Evolutionary conservation across 2,797 vertebrate species (phyloP).

Genomic region (Alectoris magna): DNA sequence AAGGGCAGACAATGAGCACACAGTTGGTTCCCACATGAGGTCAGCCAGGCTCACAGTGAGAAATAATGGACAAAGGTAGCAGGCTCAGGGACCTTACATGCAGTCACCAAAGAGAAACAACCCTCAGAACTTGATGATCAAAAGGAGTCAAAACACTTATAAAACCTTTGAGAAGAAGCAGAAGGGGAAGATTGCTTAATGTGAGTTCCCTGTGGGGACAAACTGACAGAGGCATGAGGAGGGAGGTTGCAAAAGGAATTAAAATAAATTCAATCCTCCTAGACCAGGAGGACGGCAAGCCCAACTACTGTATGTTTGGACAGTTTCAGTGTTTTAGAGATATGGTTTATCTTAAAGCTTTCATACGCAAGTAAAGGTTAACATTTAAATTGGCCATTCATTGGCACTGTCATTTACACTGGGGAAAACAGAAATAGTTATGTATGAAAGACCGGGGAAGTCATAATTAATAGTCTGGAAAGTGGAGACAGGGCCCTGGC

Average conservation of each 20-base stretch:
- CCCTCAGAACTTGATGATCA: constrained; percentile 36
- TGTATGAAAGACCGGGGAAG: background rate
- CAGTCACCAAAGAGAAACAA: constrained; percentile 41
- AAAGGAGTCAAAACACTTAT: background rate
- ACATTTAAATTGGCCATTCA: background rate
- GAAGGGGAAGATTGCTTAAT: background rate
- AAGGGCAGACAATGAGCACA: constrained; percentile 31
- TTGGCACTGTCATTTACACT: background rate
- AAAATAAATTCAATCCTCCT: background rate
- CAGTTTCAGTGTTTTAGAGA: background rate
- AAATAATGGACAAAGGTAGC: background rate
- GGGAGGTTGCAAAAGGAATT: background rate
- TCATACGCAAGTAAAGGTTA: background rate
- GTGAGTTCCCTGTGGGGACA: background rate
- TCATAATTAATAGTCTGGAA: background rate
- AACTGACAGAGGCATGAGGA: background rate
- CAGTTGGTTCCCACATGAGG: background rate
- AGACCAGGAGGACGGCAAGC: background rate
- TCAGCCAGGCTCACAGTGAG: background rate
- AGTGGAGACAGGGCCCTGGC: background rate
- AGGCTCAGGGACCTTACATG: background rate
- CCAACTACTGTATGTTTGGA: background rate
- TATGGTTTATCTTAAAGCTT: background rate
- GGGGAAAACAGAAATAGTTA: background rate
- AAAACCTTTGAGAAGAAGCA: background rate